These are phyloP conservation scores for Odontophorus gujanensis DNA, from an alignment of 2,113 vertebrate species.

Conservation along the genomic window DNA sequence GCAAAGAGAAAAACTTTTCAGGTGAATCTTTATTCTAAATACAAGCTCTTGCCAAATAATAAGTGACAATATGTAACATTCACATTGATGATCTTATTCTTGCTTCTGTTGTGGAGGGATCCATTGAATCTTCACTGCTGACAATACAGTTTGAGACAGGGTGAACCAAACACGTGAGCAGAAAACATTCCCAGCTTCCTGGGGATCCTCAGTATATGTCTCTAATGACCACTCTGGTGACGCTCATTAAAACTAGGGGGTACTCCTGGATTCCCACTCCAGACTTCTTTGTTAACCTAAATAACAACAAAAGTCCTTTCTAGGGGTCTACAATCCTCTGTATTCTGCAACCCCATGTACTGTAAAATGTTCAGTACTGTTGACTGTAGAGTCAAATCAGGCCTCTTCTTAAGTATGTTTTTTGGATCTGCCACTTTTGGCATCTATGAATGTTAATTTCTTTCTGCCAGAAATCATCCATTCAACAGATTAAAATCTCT, in stretches of 20 bases:
- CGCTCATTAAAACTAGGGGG: neutral
- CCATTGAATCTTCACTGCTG: neutral
- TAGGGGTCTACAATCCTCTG: neutral
- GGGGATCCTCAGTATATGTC: neutral
- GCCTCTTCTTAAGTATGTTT: neutral
- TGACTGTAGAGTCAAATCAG: neutral
- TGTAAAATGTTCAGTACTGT: neutral
- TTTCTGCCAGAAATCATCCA: neutral
- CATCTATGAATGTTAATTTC: neutral
- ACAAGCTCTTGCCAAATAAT: neutral
- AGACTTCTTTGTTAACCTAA: neutral
- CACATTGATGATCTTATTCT: neutral
- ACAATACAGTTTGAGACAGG: neutral
- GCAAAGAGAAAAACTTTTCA: neutral
- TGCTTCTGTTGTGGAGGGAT: neutral
- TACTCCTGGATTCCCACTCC: too few species aligned
- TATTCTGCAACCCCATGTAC: neutral
- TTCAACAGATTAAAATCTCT: neutral
- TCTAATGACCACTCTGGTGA: neutral
- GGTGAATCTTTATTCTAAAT: neutral
- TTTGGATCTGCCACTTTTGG: neutral
- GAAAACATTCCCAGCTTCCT: neutral
- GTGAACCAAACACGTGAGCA: neutral
- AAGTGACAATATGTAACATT: neutral
- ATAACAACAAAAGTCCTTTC: neutral